These are phyloP conservation scores for Ibycter americanus DNA, from an alignment of 2,797 vertebrate species.

Conservation along the genomic window DNA sequence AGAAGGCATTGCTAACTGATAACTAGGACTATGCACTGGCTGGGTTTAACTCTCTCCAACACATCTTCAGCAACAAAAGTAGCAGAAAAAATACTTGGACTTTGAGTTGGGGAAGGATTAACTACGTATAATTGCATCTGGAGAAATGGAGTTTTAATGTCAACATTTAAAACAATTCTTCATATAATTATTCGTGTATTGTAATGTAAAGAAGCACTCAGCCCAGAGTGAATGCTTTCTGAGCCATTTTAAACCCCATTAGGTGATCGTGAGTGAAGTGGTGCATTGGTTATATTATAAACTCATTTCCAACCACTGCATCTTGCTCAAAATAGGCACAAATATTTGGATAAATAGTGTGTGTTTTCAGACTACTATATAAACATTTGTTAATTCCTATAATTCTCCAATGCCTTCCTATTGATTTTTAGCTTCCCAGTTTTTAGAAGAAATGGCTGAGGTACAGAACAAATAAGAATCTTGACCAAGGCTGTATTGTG, in stretches of 20 bases:
- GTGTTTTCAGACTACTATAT: background rate
- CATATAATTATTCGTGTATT: background rate
- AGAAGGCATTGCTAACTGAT: background rate
- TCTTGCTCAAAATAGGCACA: background rate
- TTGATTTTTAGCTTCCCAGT: background rate
- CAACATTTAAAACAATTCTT: background rate
- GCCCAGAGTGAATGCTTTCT: background rate
- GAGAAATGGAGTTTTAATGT: background rate
- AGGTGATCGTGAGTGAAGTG: background rate
- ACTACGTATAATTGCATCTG: background rate
- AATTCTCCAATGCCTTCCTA: background rate
- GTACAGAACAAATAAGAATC: background rate
- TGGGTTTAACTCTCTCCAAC: background rate
- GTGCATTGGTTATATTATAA: background rate
- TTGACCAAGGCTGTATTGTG: background rate
- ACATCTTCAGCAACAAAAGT: background rate
- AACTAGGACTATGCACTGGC: background rate
- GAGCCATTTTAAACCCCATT: background rate
- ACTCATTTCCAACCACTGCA: background rate
- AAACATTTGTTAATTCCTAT: background rate
- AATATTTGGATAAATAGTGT: background rate
- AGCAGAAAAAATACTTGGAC: background rate
- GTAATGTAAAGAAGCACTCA: background rate
- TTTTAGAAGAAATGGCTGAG: background rate
- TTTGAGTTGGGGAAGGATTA: background rate